Evolutionary conservation across 2,888 invertebrate genomes (phyloP).

Genomic region (Antheraea yamamai): DNA sequence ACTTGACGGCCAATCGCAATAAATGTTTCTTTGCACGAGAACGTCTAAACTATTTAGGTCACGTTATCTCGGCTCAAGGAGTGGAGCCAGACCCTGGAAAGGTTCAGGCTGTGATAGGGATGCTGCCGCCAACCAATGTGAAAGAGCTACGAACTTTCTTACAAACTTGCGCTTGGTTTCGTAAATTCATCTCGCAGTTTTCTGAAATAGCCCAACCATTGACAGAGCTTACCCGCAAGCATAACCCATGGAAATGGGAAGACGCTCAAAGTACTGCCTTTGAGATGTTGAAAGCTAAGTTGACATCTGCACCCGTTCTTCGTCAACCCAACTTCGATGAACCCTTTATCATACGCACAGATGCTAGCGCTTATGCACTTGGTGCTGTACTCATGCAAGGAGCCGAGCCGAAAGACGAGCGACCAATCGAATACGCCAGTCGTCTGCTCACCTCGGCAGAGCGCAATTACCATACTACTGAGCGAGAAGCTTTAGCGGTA

Average conservation of each 20-base stretch:
- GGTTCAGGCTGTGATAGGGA: constrained; percentile 27
- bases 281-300: background rate
- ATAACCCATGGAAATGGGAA: constrained; percentile 18
- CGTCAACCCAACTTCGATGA: constrained; percentile 20
- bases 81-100: constrained; percentile 29
- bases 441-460: constrained; percentile 16
- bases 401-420: constrained; percentile 2
- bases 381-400: constrained; percentile 20
- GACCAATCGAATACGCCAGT: constrained; percentile 19
- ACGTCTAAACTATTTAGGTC: constrained; percentile 29
- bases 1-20: constrained; percentile 18
- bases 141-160: constrained; percentile 28
- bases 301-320: constrained; percentile 24
- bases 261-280: no score
- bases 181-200: constrained; percentile 34
- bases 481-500: constrained; percentile 27
- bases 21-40: constrained; percentile 25
- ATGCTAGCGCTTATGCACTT: constrained; percentile 16
- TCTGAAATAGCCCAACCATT: constrained; percentile 28
- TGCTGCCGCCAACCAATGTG: constrained; percentile 23
- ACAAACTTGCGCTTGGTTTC: constrained; percentile 35
- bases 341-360: constrained; percentile 16
- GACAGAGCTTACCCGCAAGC: constrained; percentile 30
- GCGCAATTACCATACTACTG: constrained; percentile 22
- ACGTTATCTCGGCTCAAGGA: constrained; percentile 28